Conservation (phyloP, 2,113 vertebrate genomes). For the Syrrhaptes paradoxus region DNA sequence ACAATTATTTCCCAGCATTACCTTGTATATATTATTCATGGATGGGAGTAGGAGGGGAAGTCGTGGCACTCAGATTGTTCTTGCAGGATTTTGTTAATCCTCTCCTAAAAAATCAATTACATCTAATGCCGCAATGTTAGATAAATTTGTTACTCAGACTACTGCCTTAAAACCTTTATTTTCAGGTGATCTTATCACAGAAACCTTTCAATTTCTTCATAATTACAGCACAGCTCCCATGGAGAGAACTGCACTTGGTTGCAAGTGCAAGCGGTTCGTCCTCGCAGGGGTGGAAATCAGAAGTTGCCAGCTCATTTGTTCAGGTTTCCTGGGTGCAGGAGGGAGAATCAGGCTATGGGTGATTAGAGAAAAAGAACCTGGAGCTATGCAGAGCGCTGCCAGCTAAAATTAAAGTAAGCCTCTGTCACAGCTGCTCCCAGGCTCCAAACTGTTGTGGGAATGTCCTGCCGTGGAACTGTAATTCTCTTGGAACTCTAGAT, state of each 20-base stretch:
- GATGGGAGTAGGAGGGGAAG: background rate
- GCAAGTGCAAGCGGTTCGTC: background rate
- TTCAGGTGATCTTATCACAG: constrained; percentile 50
- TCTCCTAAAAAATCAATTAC: constrained; percentile 3
- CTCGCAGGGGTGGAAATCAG: background rate
- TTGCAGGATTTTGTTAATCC: background rate
- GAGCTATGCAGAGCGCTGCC: background rate
- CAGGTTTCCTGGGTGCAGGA: background rate
- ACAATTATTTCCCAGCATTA: background rate
- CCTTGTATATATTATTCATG: background rate
- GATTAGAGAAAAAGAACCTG: constrained; percentile 13
- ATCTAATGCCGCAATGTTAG: background rate
- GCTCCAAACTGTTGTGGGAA: background rate
- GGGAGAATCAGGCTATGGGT: background rate
- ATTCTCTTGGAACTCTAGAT: background rate
- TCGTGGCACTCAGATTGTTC: background rate
- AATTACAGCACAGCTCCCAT: background rate
- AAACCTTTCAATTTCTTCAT: constrained; percentile 27
- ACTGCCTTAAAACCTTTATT: constrained; percentile 37
- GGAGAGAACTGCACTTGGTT: background rate
- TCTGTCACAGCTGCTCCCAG: background rate
- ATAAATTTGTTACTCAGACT: constrained; percentile 17
- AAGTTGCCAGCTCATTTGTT: background rate
- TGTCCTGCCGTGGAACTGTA: background rate
- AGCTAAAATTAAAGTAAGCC: background rate